These are phyloP conservation scores for Felis chaus DNA, from an alignment of 2,113 vertebrate genomes.

Conservation along the genomic window DNA sequence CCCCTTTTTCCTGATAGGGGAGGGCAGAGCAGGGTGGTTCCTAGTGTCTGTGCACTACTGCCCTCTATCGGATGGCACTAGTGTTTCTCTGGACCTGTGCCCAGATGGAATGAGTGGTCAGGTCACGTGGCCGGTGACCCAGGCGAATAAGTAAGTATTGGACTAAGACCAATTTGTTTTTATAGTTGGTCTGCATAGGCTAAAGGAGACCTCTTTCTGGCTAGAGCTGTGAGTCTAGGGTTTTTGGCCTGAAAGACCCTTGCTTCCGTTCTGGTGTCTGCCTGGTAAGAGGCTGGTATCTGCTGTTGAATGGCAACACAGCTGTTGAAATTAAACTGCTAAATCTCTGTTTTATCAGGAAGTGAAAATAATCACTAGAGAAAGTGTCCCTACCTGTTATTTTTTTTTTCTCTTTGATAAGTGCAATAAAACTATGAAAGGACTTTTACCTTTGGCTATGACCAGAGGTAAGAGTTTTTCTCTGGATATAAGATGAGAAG, in stretches of 20 bases:
- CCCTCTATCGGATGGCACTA: conserved; percentile 66
- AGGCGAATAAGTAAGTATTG: neutral
- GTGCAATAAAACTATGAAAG: neutral
- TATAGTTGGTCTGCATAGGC: neutral
- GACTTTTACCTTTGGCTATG: neutral
- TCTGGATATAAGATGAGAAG: neutral
- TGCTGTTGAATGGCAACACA: neutral
- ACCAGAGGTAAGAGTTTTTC: neutral
- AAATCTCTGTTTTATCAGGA: neutral
- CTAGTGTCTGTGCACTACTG: neutral
- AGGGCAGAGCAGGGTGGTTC: neutral
- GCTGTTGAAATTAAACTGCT: neutral
- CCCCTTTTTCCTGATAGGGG: too few species aligned
- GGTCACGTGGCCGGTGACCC: neutral
- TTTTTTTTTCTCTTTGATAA: neutral
- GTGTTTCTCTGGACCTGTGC: neutral
- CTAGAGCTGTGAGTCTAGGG: neutral
- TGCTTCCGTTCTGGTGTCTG: neutral
- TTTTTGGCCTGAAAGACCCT: neutral
- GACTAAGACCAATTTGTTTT: neutral
- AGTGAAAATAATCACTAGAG: neutral
- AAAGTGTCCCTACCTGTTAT: neutral
- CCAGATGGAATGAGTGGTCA: neutral
- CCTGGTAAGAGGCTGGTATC: neutral
- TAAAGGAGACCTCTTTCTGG: neutral